phyloP scores from a whole-genome alignment of 1,140 invertebrate species.

The Drosophila auraria region DNA sequence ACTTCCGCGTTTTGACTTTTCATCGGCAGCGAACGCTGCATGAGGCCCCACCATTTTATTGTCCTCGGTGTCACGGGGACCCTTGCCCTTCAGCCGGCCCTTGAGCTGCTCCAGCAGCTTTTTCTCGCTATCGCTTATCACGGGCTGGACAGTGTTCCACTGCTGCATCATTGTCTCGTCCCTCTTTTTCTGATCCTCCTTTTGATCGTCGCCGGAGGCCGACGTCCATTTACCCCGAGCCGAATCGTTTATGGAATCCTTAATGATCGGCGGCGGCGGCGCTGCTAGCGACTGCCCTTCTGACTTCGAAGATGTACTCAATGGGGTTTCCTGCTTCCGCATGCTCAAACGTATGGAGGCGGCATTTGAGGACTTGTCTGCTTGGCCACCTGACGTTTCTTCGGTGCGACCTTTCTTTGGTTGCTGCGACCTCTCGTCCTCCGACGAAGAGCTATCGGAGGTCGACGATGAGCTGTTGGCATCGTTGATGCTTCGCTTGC shows the following conservation, averaged over 20 bases:
- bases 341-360: constrained; percentile 89
- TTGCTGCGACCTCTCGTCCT: constrained; percentile 85
- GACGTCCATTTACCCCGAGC: constrained; percentile 82
- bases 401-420: constrained; percentile 59
- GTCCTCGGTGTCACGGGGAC: constrained; percentile 48
- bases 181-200: constrained; percentile 62
- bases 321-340: constrained; percentile 87
- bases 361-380: constrained; percentile 86
- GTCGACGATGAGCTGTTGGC: constrained; percentile 66
- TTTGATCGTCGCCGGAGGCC: constrained; percentile 22
- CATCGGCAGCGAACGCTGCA: constrained; percentile 26
- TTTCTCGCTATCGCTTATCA: constrained; percentile 87
- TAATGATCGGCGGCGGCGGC: constrained; percentile 64
- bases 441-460: constrained; percentile 78
- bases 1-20: constrained; percentile 42
- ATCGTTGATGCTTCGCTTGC: constrained; percentile 84
- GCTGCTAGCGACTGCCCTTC: constrained; percentile 42
- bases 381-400: constrained; percentile 8
- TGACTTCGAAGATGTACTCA: neutral
- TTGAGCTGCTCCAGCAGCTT: constrained; percentile 87
- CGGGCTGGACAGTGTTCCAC: constrained; percentile 87
- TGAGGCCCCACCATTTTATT: constrained; percentile 18
- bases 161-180: constrained; percentile 87
- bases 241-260: constrained; percentile 50
- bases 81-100: constrained; percentile 85